Conservation (phyloP, 2,797 vertebrate species). For the Tokudaia muenninki region DNA sequence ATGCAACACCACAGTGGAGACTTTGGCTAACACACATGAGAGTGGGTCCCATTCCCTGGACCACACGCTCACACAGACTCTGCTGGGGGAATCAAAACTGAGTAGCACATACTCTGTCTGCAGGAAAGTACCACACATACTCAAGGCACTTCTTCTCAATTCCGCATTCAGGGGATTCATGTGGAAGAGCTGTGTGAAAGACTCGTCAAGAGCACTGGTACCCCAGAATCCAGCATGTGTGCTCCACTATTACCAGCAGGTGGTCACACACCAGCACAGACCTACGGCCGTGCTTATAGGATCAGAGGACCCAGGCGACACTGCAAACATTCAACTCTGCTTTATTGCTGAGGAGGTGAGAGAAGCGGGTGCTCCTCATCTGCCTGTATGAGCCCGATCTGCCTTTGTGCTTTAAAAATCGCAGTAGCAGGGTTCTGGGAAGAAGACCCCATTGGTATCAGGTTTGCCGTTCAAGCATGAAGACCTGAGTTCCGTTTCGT, state of each 20-base stretch:
- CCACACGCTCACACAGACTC: too few species aligned
- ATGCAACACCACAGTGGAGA: too few species aligned
- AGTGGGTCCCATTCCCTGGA: too few species aligned
- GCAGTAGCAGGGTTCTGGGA: neutral
- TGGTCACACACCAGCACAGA: neutral
- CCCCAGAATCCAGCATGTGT: fast-evolving
- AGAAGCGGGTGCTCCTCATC: neutral
- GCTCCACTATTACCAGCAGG: neutral
- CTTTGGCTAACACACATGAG: too few species aligned
- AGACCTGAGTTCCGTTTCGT: neutral
- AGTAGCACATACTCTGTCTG: too few species aligned
- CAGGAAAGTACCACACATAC: too few species aligned
- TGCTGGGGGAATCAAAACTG: too few species aligned
- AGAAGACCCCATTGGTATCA: neutral
- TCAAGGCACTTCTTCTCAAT: too few species aligned
- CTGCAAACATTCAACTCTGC: neutral
- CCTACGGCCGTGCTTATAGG: fast-evolving
- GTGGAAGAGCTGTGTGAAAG: neutral
- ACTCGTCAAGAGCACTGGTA: neutral
- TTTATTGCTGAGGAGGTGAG: neutral
- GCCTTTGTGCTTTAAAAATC: neutral
- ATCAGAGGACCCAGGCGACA: too few species aligned
- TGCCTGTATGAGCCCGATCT: neutral
- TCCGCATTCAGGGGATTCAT: too few species aligned
- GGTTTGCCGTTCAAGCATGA: neutral